Evolutionary conservation across 1,140 invertebrate genomes (phyloP), one percentile per base, ranked within the genome.

Genomic region (Dermatophagoides farinae): DNA sequence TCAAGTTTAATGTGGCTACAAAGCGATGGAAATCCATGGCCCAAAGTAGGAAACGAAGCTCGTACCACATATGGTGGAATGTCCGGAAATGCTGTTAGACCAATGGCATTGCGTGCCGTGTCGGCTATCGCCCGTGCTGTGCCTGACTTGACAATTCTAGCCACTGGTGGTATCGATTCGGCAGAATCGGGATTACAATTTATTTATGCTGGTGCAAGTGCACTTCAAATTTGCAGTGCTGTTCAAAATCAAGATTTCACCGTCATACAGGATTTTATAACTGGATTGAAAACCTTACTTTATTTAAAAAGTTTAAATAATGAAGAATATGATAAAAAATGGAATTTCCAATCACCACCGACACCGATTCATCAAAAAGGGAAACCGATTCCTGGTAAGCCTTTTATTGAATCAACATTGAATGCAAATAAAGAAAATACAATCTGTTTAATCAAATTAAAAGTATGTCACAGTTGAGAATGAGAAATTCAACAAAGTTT

Each of bases 211-310:
- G 93, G 93, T 10, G 89, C 93, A 9, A 81, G 82, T 6, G 82
- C 89, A 23, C 71, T 97, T 0, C 92, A 97, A 78, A 85, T 91
- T 69, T 88, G 93, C 71, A 96, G 89, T 70, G 88, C 93, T 8
- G 79, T 98, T 16, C 95, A 98, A 71, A 98, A 98, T 75, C 95
- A 98, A 76, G 92, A 96, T 72, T 97, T 92, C 66, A 93, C 90
- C 0, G 69, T 97, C 0, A 84, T 96, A 58, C 84, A 96, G 14
- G 91, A 97, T 71, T 97, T 96, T 68, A 79, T 84, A 44, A 86
- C 81, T 6, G 91, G 91, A 0, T 74, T 98, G 10, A 90, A 91
- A 74, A 77, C 90, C 0, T 71, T 96, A 25, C 71, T 98, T 1
- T 97, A 95, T 68, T 70, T 97, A 14, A 76, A 83, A 55, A 80